These are phyloP conservation scores for Callipepla californica DNA, from an alignment of 2,113 vertebrate genomes.

Conservation along the genomic window DNA sequence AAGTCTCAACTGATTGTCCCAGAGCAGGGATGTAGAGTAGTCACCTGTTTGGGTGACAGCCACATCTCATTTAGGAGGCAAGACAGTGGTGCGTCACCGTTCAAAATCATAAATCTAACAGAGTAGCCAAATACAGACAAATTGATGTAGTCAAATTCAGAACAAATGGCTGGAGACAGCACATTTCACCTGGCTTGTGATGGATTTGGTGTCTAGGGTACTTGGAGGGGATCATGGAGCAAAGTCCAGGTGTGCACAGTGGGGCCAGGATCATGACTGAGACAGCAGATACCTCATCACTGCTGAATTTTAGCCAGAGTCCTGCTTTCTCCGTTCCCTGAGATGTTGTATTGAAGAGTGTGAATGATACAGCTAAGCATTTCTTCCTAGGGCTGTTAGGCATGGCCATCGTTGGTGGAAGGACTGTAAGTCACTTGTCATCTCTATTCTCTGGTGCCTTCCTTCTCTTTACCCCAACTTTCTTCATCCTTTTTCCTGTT, in stretches of 20 bases:
- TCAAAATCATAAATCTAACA: not conserved
- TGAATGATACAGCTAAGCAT: rapidly evolving
- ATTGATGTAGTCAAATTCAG: not conserved
- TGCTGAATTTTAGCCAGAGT: not conserved
- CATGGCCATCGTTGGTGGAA: not conserved
- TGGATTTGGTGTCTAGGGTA: rapidly evolving
- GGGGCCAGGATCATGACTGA: rapidly evolving
- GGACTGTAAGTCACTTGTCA: not conserved
- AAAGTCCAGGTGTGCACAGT: rapidly evolving
- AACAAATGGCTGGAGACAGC: not conserved
- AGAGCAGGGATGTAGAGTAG: not conserved
- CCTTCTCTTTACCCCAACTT: not conserved
- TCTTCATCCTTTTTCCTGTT: not conserved
- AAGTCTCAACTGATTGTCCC: not conserved
- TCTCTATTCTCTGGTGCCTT: not conserved
- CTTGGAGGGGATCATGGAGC: not conserved
- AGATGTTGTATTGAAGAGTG: not conserved
- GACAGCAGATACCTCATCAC: not conserved
- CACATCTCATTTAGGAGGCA: not conserved
- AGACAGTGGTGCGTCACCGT: not conserved
- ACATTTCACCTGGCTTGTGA: not conserved
- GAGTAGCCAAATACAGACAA: too few species aligned
- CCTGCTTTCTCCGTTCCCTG: not conserved
- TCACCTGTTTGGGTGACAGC: not conserved
- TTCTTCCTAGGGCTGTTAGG: not conserved